These are phyloP conservation scores for Zosterops borbonicus DNA, from an alignment of 2,113 vertebrate species.

Conservation along the genomic window DNA sequence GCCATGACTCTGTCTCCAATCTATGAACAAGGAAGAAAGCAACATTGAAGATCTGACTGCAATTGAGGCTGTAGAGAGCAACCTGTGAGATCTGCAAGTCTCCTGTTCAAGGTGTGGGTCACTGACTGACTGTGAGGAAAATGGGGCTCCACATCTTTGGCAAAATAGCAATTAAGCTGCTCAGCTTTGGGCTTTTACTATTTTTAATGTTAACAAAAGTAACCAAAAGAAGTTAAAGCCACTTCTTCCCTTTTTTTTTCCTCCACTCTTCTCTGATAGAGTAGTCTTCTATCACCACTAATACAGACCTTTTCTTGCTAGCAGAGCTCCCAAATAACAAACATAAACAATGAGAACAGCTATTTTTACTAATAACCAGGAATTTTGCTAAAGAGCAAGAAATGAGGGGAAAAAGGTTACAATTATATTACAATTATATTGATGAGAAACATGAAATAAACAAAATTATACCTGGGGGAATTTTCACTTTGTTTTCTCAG, in stretches of 20 bases:
- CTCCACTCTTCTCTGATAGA: background rate
- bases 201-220: background rate
- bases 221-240: background rate
- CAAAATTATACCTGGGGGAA: background rate
- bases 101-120: background rate
- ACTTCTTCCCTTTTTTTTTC: background rate
- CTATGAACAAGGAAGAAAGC: conserved; percentile 66
- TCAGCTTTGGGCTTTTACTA: background rate
- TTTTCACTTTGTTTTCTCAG: background rate
- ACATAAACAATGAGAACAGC: background rate
- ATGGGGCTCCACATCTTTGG: background rate
- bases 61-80: background rate
- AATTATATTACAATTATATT: background rate
- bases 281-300: background rate
- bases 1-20: conserved; percentile 97
- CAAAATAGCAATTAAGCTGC: background rate
- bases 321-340: background rate
- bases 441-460: background rate
- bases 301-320: background rate
- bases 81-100: background rate
- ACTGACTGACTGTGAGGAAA: background rate
- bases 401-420: background rate
- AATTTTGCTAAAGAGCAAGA: background rate
- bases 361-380: background rate
- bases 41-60: background rate